Evolutionary conservation across 2,797 vertebrate genomes (phyloP), one percentile per base, ranked within the genome.

Genomic region (Gallinago stenura): DNA sequence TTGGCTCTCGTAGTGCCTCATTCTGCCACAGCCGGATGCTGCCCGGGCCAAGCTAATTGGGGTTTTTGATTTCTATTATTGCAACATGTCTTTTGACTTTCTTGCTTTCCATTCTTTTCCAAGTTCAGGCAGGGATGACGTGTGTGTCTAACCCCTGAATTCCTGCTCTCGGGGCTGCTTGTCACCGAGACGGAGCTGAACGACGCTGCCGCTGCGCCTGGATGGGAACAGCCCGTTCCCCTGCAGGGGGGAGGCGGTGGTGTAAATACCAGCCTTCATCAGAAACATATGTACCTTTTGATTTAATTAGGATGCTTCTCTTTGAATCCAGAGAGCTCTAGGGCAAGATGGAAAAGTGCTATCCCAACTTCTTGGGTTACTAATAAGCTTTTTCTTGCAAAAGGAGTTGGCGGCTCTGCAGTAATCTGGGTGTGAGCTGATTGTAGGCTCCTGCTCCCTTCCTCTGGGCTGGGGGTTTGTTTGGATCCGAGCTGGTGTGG

Each of bases 391-490:
- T 43, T 70, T 17, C 73, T 71, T 71, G 77, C 58, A 30, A 58
- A 69, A 86, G 66, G 62, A 83, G 68, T 20, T 54, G 73, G 73
- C 41, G 87, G 87, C 73, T 70, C 33, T 26, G 84, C 15, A 26
- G 91, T 86, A 79, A 66, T 48, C 68, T 66, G 64, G 58, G 68
- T 66, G 48, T 70, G 76, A 87, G 48, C 62, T 48, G 64, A 43
- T 43, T 43, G 91, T 25, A 54, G 70, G 35, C 71, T 82, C 70
- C 79, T 33, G 46, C 69, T 72, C 54, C 28, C 45, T 56, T 6
- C 4, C 2, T 0, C 48, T 24, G 61, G 7, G 26, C 64, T 30
- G 54, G 3, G 26, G 56, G 53, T 35, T 41, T 5, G 24, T 25
- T 26, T 17, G 77, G 77, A 26, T 66, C 35, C 6, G 6, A 15